A percentile compares a stretch with the other conserved stretches of the same genome.
phyloP scores from a whole-genome alignment of 2,888 invertebrate species.

The Amorpha juglandis region DNA sequence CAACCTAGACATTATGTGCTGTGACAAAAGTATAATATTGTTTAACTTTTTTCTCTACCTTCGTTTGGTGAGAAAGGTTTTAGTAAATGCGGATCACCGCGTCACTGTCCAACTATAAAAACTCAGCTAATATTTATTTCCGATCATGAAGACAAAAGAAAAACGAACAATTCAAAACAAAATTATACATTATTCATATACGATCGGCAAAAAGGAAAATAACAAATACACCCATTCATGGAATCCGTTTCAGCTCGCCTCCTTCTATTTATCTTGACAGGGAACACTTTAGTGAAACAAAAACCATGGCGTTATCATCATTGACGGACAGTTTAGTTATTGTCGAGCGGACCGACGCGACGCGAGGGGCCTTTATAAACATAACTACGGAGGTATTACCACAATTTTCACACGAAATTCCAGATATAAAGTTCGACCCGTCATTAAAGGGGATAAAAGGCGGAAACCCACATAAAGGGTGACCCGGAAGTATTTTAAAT shows the following conservation, averaged over 20 bases:
- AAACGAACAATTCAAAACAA: neutral
- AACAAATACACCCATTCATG: conserved; percentile 23
- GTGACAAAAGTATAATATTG: too few species aligned
- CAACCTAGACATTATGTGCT: too few species aligned
- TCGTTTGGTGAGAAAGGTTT: too few species aligned
- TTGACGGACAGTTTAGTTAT: conserved; percentile 38
- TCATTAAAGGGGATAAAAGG: conserved; percentile 58
- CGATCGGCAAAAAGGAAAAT: conserved; percentile 9
- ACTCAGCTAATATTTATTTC: too few species aligned
- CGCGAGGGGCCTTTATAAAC: conserved; percentile 31
- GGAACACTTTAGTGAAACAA: conserved; percentile 35
- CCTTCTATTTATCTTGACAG: conserved; percentile 37
- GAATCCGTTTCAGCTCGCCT: conserved; percentile 21
- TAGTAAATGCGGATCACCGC: too few species aligned
- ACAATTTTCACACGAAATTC: conserved; percentile 49
- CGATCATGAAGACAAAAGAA: neutral
- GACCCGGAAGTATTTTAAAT: conserved; percentile 43
- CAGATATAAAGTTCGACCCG: conserved; percentile 55
- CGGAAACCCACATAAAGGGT: conserved; percentile 50
- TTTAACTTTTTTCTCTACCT: too few species aligned
- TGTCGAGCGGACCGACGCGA: conserved; percentile 30
- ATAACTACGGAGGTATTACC: conserved; percentile 39
- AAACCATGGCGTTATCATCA: conserved; percentile 39
- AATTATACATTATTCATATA: conserved; percentile 4
- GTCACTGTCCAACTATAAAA: too few species aligned